Percentiles rank a stretch among this genome's conserved stretches.
phyloP scores from a whole-genome alignment of 2,797 vertebrate species.

The Buceros bicornis region DNA sequence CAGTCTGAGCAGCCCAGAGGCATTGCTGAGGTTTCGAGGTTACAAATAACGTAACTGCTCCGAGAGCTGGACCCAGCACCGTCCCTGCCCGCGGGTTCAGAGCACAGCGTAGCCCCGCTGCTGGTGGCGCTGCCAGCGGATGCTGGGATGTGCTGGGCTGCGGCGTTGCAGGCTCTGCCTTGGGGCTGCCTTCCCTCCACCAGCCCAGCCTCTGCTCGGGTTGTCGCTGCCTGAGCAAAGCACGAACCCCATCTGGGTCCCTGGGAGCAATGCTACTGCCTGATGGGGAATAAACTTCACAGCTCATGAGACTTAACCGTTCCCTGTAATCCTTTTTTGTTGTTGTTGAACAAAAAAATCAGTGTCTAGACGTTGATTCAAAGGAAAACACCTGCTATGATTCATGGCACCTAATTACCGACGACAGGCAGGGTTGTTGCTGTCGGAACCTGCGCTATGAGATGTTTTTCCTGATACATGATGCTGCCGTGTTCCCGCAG shows the following conservation, averaged over 20 bases:
- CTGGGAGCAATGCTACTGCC: fast-evolving
- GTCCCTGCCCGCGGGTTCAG: background rate
- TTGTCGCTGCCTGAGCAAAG: too few species aligned
- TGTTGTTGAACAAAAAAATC: too few species aligned
- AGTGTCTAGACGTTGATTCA: fast-evolving
- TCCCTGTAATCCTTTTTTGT: fast-evolving
- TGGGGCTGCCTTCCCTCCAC: background rate
- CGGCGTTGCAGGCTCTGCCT: fast-evolving
- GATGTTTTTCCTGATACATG: background rate
- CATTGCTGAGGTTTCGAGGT: too few species aligned
- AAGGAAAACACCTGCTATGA: fast-evolving
- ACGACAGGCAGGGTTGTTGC: fast-evolving
- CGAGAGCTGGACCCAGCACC: background rate
- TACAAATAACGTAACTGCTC: too few species aligned
- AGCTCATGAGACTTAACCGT: fast-evolving
- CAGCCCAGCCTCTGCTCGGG: background rate
- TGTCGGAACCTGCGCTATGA: background rate
- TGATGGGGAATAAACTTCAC: fast-evolving
- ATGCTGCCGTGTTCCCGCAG: background rate
- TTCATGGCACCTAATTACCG: background rate
- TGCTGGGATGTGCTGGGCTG: background rate
- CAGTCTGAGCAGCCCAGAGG: background rate
- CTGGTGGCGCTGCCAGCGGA: too few species aligned
- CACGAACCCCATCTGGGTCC: fast-evolving
- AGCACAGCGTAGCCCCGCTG: too few species aligned